Conservation (phyloP, 2,113 vertebrate genomes). For the Leptobrachium leishanense region DNA sequence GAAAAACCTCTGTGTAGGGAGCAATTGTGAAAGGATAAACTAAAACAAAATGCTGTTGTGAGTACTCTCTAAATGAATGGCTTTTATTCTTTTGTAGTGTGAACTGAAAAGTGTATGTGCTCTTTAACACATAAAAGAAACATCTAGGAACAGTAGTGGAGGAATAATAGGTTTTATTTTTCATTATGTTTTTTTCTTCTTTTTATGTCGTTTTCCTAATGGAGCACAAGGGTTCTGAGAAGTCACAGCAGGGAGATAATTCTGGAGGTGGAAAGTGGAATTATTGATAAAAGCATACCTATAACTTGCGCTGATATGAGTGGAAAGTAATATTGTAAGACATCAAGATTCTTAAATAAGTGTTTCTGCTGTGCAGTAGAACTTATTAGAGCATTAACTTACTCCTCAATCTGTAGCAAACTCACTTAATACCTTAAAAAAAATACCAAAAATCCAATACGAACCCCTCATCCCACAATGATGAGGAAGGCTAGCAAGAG, state of each 20-base stretch:
- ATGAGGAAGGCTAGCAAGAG: too few relatives aligned
- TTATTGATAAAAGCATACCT: conserved; percentile 17
- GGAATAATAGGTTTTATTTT: conserved; percentile 26
- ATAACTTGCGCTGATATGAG: conserved; percentile 3
- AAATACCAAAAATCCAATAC: too few relatives aligned
- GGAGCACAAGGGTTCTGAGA: conserved; percentile 17
- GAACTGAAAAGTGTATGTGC: background rate
- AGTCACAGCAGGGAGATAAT: conserved; percentile 28
- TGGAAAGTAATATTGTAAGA: background rate
- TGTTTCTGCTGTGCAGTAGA: too few relatives aligned
- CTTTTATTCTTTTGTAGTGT: background rate
- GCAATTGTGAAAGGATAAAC: background rate
- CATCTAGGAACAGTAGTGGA: background rate
- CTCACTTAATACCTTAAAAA: too few relatives aligned
- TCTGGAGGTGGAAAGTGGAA: conserved; percentile 28
- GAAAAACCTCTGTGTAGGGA: background rate
- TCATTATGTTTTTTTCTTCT: background rate
- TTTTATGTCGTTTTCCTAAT: conserved; percentile 6
- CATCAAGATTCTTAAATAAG: background rate
- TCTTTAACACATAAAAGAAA: conserved; percentile 13
- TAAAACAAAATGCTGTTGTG: background rate
- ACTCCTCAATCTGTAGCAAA: too few relatives aligned
- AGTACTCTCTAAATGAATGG: conserved; percentile 2
- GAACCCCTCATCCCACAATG: too few relatives aligned
- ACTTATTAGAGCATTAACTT: too few relatives aligned